phyloP scores from a whole-genome alignment of 2,888 invertebrate species.

The Anthoptus insignis region DNA sequence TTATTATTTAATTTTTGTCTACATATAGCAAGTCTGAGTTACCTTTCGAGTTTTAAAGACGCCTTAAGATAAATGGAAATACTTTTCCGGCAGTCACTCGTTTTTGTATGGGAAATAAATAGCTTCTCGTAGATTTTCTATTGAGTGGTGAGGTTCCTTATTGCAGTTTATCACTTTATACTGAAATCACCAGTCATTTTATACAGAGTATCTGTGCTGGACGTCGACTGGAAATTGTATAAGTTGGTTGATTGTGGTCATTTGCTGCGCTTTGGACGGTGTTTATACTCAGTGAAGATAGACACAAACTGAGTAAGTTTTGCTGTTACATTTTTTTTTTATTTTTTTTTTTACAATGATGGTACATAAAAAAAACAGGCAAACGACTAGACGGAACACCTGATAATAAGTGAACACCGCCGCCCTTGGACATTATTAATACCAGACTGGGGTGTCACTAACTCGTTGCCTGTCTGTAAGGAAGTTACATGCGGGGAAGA shows the following conservation, averaged over 20 bases:
- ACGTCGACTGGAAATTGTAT: constrained; percentile 6
- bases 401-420: no score
- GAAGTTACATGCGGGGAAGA: no score
- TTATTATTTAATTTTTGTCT: background rate
- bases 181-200: constrained; percentile 17
- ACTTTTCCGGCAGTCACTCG: constrained; percentile 37
- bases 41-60: constrained; percentile 21
- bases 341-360: no score
- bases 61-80: constrained; percentile 35
- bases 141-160: constrained; percentile 34
- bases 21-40: constrained; percentile 16
- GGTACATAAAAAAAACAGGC: no score
- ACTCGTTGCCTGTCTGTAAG: no score
- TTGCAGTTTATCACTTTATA: constrained; percentile 31
- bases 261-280: background rate
- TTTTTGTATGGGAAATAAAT: constrained; percentile 39
- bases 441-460: no score
- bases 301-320: no score
- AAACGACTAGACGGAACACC: no score
- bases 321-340: no score
- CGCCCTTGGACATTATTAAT: no score
- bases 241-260: background rate
- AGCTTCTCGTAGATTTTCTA: constrained; percentile 22
- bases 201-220: constrained; percentile 7
- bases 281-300: no score